A percentile compares a stretch with the other conserved stretches of the same genome.
Evolutionary conservation across 2,797 vertebrate genomes (phyloP).

Genomic region (Orestias chungarensis): DNA sequence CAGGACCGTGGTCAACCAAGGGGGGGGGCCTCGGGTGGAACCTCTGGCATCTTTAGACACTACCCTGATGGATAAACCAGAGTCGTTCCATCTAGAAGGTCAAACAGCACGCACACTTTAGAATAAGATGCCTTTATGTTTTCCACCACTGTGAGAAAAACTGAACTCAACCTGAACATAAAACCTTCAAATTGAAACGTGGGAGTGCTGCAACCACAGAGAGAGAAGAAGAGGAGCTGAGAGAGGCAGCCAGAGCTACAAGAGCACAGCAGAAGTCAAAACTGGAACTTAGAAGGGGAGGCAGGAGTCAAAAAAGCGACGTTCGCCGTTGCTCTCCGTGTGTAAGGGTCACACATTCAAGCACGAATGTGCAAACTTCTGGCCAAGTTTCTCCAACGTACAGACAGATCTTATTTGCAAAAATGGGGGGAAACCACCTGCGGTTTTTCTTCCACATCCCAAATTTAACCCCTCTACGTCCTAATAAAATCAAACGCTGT

Average conservation of each 20-base stretch:
- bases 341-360: not conserved
- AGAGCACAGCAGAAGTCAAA: not conserved
- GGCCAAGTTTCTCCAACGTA: no score
- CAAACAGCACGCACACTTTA: not conserved
- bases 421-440: no score
- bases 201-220: not conserved
- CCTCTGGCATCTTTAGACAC: not conserved
- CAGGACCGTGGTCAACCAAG: slow-evolving; percentile 78
- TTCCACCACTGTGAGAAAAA: no score
- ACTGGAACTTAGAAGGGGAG: not conserved
- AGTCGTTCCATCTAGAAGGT: not conserved
- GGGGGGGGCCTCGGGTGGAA: slow-evolving; percentile 71
- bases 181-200: not conserved
- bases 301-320: not conserved
- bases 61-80: not conserved
- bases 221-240: not conserved
- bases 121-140: no score
- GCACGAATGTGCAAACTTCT: not conserved
- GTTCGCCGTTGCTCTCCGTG: not conserved
- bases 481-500: not conserved
- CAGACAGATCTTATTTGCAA: no score
- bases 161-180: not conserved
- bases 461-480: not conserved
- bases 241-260: not conserved
- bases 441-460: not conserved